Percentiles rank a stretch among this genome's conserved stretches.
These are phyloP conservation scores for Balaeniceps rex DNA, from an alignment of 2,113 vertebrate species.

Conservation along the genomic window DNA sequence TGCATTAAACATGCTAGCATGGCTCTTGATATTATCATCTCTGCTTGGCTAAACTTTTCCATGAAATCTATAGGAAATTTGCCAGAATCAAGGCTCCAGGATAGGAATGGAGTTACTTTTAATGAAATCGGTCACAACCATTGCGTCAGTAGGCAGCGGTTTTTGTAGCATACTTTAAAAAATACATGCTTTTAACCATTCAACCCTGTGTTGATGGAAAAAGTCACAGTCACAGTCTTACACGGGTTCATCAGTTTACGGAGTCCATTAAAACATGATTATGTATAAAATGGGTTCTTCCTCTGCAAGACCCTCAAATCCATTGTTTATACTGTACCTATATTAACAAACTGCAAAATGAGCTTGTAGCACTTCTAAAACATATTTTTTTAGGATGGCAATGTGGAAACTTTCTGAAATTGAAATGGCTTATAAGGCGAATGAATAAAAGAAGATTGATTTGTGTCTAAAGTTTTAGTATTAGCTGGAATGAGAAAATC, in stretches of 20 bases:
- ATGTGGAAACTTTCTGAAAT: background rate
- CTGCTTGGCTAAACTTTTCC: background rate
- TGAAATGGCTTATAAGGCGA: background rate
- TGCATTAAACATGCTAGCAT: accelerated
- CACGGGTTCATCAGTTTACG: background rate
- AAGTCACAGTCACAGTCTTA: background rate
- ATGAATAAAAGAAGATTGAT: background rate
- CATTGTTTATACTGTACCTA: background rate
- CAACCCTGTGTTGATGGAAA: background rate
- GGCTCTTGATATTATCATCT: background rate
- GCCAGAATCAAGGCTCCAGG: background rate
- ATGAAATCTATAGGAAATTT: background rate
- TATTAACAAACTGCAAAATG: background rate
- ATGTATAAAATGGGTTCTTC: background rate
- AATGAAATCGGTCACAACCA: background rate
- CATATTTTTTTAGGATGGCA: background rate
- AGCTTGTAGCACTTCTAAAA: background rate
- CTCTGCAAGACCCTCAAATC: background rate
- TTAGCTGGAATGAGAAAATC: background rate
- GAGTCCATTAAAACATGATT: background rate
- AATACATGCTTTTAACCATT: background rate
- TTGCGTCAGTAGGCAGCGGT: background rate
- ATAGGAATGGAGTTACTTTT: background rate
- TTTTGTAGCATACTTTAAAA: background rate
- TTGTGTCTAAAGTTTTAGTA: background rate